A percentile compares a stretch with the other conserved stretches of the same genome.
Conservation (phyloP, 2,797 vertebrate species). For the Tolypeutes matacus region DNA sequence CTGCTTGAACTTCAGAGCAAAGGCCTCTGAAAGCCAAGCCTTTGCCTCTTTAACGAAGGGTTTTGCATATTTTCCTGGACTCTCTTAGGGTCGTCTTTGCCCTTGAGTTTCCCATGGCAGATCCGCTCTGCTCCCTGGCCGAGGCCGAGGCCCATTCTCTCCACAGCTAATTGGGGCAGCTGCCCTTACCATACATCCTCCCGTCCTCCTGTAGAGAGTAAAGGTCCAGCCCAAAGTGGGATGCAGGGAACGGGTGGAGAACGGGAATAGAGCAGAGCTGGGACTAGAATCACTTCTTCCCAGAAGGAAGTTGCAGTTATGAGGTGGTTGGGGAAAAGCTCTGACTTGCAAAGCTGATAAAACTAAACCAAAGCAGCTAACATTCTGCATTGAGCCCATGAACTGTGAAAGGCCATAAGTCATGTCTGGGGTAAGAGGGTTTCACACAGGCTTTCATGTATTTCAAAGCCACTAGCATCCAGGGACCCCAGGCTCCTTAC, state of each 20-base stretch:
- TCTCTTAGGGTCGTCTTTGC: constrained; percentile 37
- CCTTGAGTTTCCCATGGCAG: constrained; percentile 54
- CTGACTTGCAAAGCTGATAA: neutral
- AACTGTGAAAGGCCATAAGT: neutral
- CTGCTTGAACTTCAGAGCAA: constrained; percentile 80
- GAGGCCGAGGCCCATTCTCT: neutral
- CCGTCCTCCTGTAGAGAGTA: neutral
- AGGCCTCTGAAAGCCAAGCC: constrained; percentile 56
- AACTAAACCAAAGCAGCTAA: neutral
- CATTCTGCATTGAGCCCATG: neutral
- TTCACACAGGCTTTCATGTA: neutral
- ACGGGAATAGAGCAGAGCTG: neutral
- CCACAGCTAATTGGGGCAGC: constrained; percentile 17
- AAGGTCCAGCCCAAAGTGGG: neutral
- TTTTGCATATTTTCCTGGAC: constrained; percentile 75
- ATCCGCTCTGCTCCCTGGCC: neutral
- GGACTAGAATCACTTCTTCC: too few relatives aligned
- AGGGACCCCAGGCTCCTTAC: neutral
- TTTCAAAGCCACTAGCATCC: neutral
- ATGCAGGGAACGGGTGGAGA: neutral
- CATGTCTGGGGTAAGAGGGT: neutral
- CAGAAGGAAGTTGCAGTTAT: neutral
- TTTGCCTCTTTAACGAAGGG: constrained; percentile 66
- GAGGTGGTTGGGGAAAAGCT: neutral
- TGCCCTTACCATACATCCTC: neutral